Evolutionary conservation across 2,113 vertebrate species (phyloP).

Genomic region (Chlamydotis undulata): DNA sequence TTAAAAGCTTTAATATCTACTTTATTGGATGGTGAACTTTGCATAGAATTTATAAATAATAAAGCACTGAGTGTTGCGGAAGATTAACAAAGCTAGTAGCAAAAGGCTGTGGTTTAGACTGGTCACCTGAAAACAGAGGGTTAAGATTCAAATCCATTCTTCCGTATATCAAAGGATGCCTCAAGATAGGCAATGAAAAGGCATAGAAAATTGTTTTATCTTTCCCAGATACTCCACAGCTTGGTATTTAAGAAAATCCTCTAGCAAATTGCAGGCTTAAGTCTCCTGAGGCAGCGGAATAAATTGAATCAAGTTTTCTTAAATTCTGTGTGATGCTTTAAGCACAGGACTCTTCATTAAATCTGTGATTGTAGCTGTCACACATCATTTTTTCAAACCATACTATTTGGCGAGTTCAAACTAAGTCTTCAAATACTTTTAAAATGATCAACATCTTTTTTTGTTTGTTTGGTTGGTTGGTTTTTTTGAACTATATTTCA

Average conservation of each 20-base stretch:
- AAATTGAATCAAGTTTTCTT: background rate
- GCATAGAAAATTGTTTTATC: background rate
- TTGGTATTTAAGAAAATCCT: background rate
- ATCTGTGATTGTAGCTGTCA: background rate
- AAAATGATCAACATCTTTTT: background rate
- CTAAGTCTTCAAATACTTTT: background rate
- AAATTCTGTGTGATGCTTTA: background rate
- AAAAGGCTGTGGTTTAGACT: background rate
- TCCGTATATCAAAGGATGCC: background rate
- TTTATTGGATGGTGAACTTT: background rate
- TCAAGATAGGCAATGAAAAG: background rate
- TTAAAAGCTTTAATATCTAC: background rate
- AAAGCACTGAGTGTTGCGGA: background rate
- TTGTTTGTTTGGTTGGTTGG: background rate
- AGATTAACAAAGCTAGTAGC: background rate
- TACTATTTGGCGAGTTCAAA: background rate
- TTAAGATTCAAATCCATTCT: background rate
- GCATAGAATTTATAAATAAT: background rate
- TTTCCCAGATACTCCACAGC: background rate
- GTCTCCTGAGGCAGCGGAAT: background rate
- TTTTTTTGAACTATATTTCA: background rate
- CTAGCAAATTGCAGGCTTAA: background rate
- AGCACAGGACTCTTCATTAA: background rate
- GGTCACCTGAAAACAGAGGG: background rate
- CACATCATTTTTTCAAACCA: background rate